Conservation (phyloP, 1,140 invertebrate species). For the Harlomillsia oculata region DNA sequence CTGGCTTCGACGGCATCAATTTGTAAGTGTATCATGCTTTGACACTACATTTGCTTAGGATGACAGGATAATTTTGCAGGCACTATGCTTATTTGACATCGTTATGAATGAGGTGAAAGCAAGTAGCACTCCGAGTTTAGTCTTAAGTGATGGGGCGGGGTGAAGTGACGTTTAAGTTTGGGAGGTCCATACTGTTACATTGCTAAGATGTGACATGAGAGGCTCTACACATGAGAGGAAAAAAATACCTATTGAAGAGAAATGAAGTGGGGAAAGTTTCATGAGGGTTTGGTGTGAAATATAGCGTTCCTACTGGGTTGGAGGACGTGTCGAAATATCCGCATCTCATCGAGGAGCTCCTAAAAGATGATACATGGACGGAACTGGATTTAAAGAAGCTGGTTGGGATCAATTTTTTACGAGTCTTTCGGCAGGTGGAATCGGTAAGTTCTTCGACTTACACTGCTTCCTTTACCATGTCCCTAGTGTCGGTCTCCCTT, state of each 20-base stretch:
- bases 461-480: background rate
- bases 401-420: constrained; percentile 43
- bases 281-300: background rate
- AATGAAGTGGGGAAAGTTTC: too few species aligned
- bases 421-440: constrained; percentile 44
- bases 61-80: too few species aligned
- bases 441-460: constrained; percentile 39
- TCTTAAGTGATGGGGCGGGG: too few species aligned
- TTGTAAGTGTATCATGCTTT: constrained; percentile 65
- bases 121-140: too few species aligned
- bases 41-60: too few species aligned
- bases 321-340: constrained; percentile 87
- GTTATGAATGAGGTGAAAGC: too few species aligned
- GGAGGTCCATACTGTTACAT: too few species aligned
- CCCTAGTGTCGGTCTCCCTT: background rate
- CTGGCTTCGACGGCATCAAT: constrained; percentile 81
- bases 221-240: too few species aligned
- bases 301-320: constrained; percentile 65
- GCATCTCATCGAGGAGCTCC: constrained; percentile 52
- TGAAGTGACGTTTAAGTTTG: too few species aligned
- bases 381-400: constrained; percentile 44
- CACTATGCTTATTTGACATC: too few species aligned
- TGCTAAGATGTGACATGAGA: too few species aligned
- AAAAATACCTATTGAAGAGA: too few species aligned
- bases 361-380: constrained; percentile 40